Base-by-base conservation (phyloP, 2,113 vertebrate species). In the Corythornis madagascariensis region DNA sequence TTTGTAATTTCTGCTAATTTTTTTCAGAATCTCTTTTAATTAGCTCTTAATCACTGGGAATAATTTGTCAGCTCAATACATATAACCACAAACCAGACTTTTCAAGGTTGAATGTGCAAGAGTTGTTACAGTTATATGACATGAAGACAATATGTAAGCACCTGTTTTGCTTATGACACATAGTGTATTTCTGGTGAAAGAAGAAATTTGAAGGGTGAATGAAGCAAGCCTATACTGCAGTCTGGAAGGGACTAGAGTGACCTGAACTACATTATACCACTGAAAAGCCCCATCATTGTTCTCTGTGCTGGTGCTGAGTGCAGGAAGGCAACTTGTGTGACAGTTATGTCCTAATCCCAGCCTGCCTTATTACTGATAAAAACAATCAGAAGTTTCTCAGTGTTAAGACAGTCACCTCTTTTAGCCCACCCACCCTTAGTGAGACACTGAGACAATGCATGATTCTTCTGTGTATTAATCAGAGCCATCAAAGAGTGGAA, bases 81-180 rank as follows among this genome's bases (percentile, higher is more conserved):
- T 43, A 1, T 33, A 65, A 35, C 38, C 85, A 13, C 50, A 69
- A 63, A 78, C 53, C 71, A 87, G 42, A 45, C 64, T 78, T 53
- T 9, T 9, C 12, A 57, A 75, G 31, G 26, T 0, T 14, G 53
- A 85, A 45, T 0, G 0, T 33, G 42, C 1, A 2, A 33, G 33
- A 31, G 4, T 59, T 73, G 10, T 29, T 87, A 33, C 0, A 7
- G 14, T 16, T 56, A 8, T 26, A 20, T 19, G 53, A 42, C 24
- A 26, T 4, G 12, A 90, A 60, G 1, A 4, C 16, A 40, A 7
- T 35, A 35, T 16, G 12, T 77, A 81, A 65, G 42, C 16, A 70
- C 7, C 28, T 56, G 8, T 24, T 93, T 83, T 83, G 48, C 22
- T 52, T 59, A 25, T 40, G 48, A 48, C 3, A 7, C 14, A 38